Conservation (phyloP, 2,797 vertebrate species). For the Molossus alvarezi region DNA sequence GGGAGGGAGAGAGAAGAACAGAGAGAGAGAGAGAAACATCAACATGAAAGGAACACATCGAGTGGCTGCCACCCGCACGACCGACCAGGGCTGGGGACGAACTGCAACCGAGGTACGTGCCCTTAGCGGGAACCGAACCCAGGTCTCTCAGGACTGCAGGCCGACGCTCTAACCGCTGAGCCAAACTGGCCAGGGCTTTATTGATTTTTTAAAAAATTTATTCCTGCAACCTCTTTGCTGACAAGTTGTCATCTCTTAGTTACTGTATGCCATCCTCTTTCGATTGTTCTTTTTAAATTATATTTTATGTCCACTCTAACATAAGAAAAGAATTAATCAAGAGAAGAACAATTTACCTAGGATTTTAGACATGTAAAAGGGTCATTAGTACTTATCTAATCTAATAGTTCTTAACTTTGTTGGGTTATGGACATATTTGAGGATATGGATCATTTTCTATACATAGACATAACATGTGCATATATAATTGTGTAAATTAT, state of each 20-base stretch:
- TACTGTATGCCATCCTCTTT: neutral
- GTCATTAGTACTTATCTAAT: neutral
- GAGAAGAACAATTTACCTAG: slow-evolving; percentile 43
- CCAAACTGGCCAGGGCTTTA: too few relatives aligned
- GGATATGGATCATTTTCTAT: neutral
- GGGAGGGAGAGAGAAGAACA: too few relatives aligned
- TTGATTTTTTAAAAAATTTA: too few relatives aligned
- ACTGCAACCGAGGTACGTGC: too few relatives aligned
- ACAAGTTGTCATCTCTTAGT: neutral
- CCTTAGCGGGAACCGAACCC: too few relatives aligned
- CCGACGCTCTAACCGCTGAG: too few relatives aligned
- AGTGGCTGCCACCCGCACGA: too few relatives aligned
- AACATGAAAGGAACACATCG: too few relatives aligned
- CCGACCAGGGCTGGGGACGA: too few relatives aligned
- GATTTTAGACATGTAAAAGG: slow-evolving; percentile 34
- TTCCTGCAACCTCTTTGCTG: neutral
- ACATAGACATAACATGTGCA: neutral
- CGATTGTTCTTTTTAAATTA: slow-evolving; percentile 30
- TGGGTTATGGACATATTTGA: slow-evolving; percentile 48
- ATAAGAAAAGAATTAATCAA: slow-evolving; percentile 27
- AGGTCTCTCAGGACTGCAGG: too few relatives aligned
- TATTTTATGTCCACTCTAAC: slow-evolving; percentile 25
- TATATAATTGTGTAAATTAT: neutral
- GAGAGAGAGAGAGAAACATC: too few relatives aligned
- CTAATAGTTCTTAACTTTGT: slow-evolving; percentile 26